phyloP scores from a whole-genome alignment of 2,113 vertebrate genomes.

The Ploceus nigricollis region DNA sequence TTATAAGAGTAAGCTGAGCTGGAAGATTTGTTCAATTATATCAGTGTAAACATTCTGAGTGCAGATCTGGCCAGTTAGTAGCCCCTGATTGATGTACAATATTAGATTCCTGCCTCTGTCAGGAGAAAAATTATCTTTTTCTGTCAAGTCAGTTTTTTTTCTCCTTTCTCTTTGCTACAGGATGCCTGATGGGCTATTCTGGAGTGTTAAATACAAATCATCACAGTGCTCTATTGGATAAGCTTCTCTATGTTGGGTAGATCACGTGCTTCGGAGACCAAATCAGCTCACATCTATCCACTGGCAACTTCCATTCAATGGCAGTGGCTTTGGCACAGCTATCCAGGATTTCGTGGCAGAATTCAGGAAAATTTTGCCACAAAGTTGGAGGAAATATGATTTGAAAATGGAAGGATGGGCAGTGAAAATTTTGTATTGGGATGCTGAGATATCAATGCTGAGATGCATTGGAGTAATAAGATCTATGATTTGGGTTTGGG shows the following conservation, averaged over 20 bases:
- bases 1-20: neutral
- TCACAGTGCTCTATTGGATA: neutral
- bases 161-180: neutral
- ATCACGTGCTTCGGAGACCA: neutral
- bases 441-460: neutral
- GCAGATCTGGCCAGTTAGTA: neutral
- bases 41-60: neutral
- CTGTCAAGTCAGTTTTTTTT: neutral
- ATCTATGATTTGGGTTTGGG: neutral
- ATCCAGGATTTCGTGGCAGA: neutral
- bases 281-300: neutral
- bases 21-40: neutral
- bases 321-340: neutral
- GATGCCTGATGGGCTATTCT: neutral
- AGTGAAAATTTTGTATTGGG: neutral
- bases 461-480: neutral
- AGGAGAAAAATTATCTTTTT: neutral
- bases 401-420: neutral
- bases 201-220: neutral
- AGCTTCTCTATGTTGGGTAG: neutral
- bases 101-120: neutral
- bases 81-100: neutral
- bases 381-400: neutral
- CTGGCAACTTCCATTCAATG: neutral
- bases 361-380: neutral